phyloP scores from a whole-genome alignment of 2,797 vertebrate genomes.

The Lepilemur ruficaudatus region DNA sequence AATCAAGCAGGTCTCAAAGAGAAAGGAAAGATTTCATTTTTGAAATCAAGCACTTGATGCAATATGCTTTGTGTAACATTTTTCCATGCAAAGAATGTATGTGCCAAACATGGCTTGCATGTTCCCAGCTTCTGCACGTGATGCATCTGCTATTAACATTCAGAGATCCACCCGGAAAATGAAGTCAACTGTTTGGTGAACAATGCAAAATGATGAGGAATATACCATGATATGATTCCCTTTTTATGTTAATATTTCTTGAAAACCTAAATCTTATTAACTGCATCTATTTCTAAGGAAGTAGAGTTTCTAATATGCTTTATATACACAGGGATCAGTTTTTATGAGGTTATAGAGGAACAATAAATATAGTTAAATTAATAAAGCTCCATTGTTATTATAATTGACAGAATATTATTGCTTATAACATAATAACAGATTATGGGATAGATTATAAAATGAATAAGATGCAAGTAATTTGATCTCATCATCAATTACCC shows the following conservation, averaged over 20 bases:
- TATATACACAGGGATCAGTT: neutral
- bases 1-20: conserved; percentile 74
- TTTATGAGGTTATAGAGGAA: neutral
- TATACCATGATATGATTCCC: neutral
- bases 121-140: neutral
- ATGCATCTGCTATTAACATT: neutral
- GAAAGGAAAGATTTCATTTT: conserved; percentile 27
- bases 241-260: conserved; percentile 6
- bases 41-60: conserved; percentile 42
- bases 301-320: neutral
- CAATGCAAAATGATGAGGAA: conserved; percentile 6
- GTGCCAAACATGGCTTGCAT: neutral
- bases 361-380: conserved; percentile 34
- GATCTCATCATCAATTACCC: conserved; percentile 48
- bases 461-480: conserved; percentile 53
- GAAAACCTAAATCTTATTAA: conserved; percentile 21
- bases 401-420: neutral
- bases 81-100: neutral
- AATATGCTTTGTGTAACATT: conserved; percentile 44
- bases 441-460: conserved; percentile 34
- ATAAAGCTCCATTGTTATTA: conserved; percentile 43
- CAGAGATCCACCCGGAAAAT: conserved; percentile 10
- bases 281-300: neutral
- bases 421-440: conserved; percentile 4
- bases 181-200: conserved; percentile 34